These are phyloP conservation scores for Sardina pilchardus DNA, from an alignment of 2,113 vertebrate species.

Conservation along the genomic window DNA sequence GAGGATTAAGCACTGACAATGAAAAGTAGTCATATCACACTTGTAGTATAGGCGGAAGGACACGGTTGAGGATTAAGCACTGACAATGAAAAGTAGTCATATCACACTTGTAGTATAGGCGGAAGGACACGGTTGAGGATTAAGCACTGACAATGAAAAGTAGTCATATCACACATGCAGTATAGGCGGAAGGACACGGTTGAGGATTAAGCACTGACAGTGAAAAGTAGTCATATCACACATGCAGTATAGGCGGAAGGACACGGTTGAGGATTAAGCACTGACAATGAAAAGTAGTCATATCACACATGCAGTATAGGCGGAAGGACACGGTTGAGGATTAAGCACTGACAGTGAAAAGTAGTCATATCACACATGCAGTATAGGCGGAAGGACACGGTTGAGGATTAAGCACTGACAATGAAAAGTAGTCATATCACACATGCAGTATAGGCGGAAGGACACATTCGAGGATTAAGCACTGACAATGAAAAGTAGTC, in stretches of 20 bases:
- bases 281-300: not conserved
- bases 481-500: not conserved
- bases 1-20: not conserved
- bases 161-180: not conserved
- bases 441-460: not conserved
- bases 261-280: too few species aligned
- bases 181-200: too few species aligned
- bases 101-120: not conserved
- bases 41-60: too few species aligned
- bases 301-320: not conserved
- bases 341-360: not conserved
- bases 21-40: not conserved
- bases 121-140: too few species aligned
- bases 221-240: not conserved
- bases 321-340: too few species aligned
- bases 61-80: too few species aligned
- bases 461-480: too few species aligned
- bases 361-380: not conserved
- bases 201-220: too few species aligned
- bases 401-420: not conserved
- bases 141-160: not conserved
- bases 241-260: too few species aligned
- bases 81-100: not conserved
- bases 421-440: not conserved
- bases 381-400: too few species aligned